Percentiles rank a stretch among this genome's conserved stretches.
Evolutionary conservation across 1,140 invertebrate species (phyloP).

Genomic region (Bombus waltoni): DNA sequence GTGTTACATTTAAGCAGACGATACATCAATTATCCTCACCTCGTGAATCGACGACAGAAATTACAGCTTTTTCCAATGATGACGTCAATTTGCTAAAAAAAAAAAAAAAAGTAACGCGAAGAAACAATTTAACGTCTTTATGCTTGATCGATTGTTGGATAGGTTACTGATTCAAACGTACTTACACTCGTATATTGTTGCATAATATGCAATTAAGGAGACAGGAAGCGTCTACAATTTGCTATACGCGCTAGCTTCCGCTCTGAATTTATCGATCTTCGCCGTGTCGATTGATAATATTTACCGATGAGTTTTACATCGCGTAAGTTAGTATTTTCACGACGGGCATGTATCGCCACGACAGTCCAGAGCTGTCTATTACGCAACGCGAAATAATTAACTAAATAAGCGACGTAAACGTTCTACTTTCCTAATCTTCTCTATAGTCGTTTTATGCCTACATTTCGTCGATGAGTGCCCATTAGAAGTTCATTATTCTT

Average conservation of each 20-base stretch:
- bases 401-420: conserved; percentile 50
- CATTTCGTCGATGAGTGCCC: conserved; percentile 44
- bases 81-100: background rate
- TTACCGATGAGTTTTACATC: conserved; percentile 10
- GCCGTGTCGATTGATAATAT: conserved; percentile 9
- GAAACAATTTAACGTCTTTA: background rate
- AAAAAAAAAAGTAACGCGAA: background rate
- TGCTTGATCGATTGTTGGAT: background rate
- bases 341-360: background rate
- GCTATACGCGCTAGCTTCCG: background rate
- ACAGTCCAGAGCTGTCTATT: conserved; percentile 15
- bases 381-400: conserved; percentile 49
- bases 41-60: background rate
- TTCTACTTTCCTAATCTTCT: conserved; percentile 65
- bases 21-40: background rate
- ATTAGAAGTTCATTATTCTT: conserved; percentile 57
- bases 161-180: background rate
- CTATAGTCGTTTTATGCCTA: conserved; percentile 24
- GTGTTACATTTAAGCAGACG: background rate
- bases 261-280: conserved; percentile 27
- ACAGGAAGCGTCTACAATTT: conserved; percentile 23
- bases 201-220: conserved; percentile 14
- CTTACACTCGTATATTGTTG: background rate
- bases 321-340: background rate
- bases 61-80: background rate